Evolutionary conservation across 2,113 vertebrate species (phyloP).

Genomic region (Cyanoderma ruficeps): DNA sequence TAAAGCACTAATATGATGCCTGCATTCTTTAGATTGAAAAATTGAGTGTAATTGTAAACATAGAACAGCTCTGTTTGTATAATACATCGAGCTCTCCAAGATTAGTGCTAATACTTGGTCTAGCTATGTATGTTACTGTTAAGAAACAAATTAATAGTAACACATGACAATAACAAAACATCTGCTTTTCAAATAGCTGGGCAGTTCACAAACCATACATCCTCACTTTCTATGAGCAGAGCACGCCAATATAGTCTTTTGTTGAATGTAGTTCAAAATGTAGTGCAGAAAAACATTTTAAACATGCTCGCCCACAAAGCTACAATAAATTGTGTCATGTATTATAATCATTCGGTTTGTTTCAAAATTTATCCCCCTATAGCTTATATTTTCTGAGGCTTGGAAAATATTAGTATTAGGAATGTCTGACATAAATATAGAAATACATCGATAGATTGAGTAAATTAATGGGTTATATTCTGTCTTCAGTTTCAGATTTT

Average conservation of each 20-base stretch:
- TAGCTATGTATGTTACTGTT: not conserved
- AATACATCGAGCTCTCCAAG: not conserved
- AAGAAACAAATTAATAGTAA: not conserved
- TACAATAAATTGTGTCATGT: not conserved
- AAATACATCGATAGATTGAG: not conserved
- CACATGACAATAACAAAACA: not conserved
- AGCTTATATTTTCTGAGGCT: not conserved
- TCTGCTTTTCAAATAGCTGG: not conserved
- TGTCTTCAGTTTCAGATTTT: constrained; percentile 86
- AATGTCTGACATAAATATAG: not conserved
- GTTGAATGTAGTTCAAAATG: not conserved
- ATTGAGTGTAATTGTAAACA: not conserved
- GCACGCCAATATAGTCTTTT: not conserved
- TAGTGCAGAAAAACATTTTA: not conserved
- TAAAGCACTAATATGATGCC: not conserved
- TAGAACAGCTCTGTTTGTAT: not conserved
- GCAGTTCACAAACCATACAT: not conserved
- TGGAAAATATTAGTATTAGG: not conserved
- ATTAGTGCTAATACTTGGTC: not conserved
- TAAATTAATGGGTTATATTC: not conserved
- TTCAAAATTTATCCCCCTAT: not conserved
- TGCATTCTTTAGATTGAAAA: not conserved
- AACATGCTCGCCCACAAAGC: not conserved
- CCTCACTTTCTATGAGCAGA: not conserved
- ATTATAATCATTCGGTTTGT: not conserved